Conservation (phyloP, 1,140 invertebrate species). For the Drosophila seguyi region DNA sequence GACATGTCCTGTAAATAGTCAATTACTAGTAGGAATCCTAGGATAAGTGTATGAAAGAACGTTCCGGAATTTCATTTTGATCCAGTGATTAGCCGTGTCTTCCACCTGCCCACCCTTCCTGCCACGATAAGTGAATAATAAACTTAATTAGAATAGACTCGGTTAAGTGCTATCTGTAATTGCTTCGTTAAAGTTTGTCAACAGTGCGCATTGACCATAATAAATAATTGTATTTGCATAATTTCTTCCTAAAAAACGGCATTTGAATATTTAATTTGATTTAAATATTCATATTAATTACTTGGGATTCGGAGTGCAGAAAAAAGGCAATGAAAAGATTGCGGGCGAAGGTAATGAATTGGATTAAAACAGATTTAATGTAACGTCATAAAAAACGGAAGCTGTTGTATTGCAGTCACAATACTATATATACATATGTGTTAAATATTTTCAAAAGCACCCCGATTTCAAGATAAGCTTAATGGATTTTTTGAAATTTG, state of each 20-base stretch:
- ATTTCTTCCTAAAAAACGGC: slow-evolving; percentile 9
- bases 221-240: slow-evolving; percentile 44
- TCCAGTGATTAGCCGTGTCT: slow-evolving; percentile 73
- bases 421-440: background rate
- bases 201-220: slow-evolving; percentile 30
- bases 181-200: slow-evolving; percentile 43
- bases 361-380: slow-evolving; percentile 20
- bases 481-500: slow-evolving; percentile 4
- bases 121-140: slow-evolving; percentile 23
- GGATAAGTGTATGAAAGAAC: slow-evolving; percentile 28
- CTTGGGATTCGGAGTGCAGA: background rate
- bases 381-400: background rate
- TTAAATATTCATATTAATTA: slow-evolving; percentile 42
- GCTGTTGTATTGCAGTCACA: too few relatives aligned
- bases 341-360: slow-evolving; percentile 22
- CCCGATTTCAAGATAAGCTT: background rate
- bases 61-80: slow-evolving; percentile 41
- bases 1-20: slow-evolving; percentile 44
- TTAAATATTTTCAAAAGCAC: background rate
- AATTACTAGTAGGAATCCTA: slow-evolving; percentile 2
- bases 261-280: slow-evolving; percentile 30
- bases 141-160: slow-evolving; percentile 22
- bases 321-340: slow-evolving; percentile 28
- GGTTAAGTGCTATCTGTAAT: slow-evolving; percentile 32
- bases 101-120: slow-evolving; percentile 35